Percentiles rank a stretch among this genome's conserved stretches.
Conservation (phyloP, 1,140 invertebrate species). For the Drosophila varians region DNA sequence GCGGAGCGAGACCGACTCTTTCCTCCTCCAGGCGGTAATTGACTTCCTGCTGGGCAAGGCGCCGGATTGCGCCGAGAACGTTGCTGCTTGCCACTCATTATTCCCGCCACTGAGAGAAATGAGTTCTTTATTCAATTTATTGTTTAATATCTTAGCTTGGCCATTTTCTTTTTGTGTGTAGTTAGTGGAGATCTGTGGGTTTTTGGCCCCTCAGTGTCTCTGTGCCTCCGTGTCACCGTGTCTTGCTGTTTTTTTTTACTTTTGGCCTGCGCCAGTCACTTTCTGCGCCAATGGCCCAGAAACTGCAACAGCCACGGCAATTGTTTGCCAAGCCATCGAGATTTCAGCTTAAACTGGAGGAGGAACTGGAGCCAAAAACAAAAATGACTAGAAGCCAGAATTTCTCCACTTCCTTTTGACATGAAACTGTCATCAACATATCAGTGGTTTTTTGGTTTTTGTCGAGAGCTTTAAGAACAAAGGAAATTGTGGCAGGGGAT, state of each 20-base stretch:
- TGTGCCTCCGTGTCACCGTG: no score
- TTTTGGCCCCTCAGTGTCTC: no score
- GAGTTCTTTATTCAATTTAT: not conserved
- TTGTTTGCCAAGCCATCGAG: constrained; percentile 7
- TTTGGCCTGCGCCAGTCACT: constrained; percentile 55
- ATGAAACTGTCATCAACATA: constrained; percentile 74
- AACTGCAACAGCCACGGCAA: not conserved
- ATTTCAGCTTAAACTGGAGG: constrained; percentile 4
- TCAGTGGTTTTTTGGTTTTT: constrained; percentile 43
- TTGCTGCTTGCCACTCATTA: constrained; percentile 20
- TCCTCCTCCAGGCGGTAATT: constrained; percentile 46
- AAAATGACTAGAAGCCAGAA: constrained; percentile 23
- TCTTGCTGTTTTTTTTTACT: constrained; percentile 52
- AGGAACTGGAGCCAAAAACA: constrained; percentile 3
- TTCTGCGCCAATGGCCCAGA: constrained; percentile 62
- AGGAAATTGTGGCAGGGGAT: not conserved
- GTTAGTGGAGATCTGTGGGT: constrained; percentile 12
- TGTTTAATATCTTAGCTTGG: not conserved
- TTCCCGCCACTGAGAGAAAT: constrained; percentile 3
- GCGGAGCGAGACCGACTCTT: constrained; percentile 20
- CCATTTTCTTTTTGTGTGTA: constrained; percentile 1
- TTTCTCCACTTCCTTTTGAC: constrained; percentile 78
- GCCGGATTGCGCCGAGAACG: constrained; percentile 38
- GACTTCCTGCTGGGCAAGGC: constrained; percentile 37
- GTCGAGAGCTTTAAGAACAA: constrained; percentile 23